Conservation (phyloP, 2,888 invertebrate genomes). For the Drosophila paranaensis region DNA sequence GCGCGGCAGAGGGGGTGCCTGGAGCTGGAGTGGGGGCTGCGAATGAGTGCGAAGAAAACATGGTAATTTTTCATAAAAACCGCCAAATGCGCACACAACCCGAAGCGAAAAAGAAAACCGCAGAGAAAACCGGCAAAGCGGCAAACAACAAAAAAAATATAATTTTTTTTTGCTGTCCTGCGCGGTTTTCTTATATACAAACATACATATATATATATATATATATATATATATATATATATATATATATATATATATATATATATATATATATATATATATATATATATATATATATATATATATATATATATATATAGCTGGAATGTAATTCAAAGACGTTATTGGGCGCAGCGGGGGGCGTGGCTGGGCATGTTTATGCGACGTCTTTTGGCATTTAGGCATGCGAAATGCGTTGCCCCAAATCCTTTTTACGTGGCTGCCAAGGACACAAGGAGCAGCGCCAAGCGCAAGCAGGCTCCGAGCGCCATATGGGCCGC, state of each 20-base stretch:
- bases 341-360: constrained; percentile 45
- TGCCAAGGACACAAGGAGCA: constrained; percentile 64
- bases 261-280: constrained; percentile 5
- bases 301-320: not conserved
- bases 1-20: not conserved
- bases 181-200: constrained; percentile 53
- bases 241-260: not conserved
- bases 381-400: constrained; percentile 79
- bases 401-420: constrained; percentile 76
- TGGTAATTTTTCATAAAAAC: constrained; percentile 80
- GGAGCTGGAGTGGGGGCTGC: constrained; percentile 10
- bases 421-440: constrained; percentile 77
- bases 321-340: constrained; percentile 69
- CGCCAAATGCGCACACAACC: constrained; percentile 80
- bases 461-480: constrained; percentile 7
- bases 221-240: constrained; percentile 1
- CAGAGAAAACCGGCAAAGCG: constrained; percentile 51
- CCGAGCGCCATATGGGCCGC: constrained; percentile 46
- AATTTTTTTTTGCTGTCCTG: constrained; percentile 62
- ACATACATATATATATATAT: constrained; percentile 2
- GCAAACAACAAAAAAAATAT: constrained; percentile 44
- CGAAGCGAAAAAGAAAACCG: constrained; percentile 62
- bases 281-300: constrained; percentile 2
- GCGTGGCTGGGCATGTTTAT: constrained; percentile 73
- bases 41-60: constrained; percentile 79